Conservation (phyloP, 2,113 vertebrate genomes). For the Gulo gulo region DNA sequence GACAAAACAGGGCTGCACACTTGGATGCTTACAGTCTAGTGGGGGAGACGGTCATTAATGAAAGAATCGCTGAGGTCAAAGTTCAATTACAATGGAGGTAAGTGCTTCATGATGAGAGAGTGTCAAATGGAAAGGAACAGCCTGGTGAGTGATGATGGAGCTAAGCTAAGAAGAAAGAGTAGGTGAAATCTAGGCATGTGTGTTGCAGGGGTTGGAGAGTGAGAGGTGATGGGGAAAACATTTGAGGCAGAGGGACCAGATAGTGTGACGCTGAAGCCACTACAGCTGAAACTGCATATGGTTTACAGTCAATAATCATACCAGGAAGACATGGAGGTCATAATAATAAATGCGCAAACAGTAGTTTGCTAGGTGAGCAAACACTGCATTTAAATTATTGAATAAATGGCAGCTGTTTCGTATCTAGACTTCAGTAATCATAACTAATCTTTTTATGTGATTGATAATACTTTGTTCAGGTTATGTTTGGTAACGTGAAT, state of each 20-base stretch:
- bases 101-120: background rate
- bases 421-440: constrained; percentile 12
- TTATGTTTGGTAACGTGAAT: constrained; percentile 31
- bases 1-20: background rate
- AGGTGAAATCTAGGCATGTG: background rate
- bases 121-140: background rate
- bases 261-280: background rate
- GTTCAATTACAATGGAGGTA: background rate
- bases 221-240: background rate
- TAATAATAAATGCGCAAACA: background rate
- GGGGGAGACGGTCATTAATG: background rate
- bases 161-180: background rate
- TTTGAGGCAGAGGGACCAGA: background rate
- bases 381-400: background rate
- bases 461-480: constrained; percentile 2
- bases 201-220: background rate
- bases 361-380: background rate
- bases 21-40: background rate
- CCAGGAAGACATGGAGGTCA: background rate
- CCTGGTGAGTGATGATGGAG: background rate
- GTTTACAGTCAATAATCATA: constrained; percentile 7
- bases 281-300: background rate
- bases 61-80: background rate
- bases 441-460: constrained; percentile 14
- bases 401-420: background rate